phyloP scores from a whole-genome alignment of 2,113 vertebrate species.

The Meriones unguiculatus region DNA sequence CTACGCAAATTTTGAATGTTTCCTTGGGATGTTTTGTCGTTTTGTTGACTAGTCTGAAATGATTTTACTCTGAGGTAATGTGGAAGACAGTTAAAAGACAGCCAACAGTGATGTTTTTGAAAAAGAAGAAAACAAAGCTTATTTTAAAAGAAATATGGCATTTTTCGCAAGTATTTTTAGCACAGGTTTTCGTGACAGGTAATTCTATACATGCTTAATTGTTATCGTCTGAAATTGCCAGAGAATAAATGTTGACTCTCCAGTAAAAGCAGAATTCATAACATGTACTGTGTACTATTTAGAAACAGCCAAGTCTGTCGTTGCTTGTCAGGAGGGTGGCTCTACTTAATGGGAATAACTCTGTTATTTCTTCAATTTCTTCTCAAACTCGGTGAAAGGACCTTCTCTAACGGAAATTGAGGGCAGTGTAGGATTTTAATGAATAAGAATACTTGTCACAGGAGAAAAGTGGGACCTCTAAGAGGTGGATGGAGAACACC shows the following conservation, averaged over 20 bases:
- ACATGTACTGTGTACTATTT: background rate
- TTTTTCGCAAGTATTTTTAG: conserved; percentile 55
- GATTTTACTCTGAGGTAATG: conserved; percentile 38
- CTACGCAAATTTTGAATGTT: background rate
- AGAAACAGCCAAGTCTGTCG: conserved; percentile 19
- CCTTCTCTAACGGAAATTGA: conserved; percentile 22
- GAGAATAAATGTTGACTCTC: conserved; percentile 65
- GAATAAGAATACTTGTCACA: conserved; percentile 13
- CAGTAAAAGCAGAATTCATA: conserved; percentile 13
- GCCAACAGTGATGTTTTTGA: background rate
- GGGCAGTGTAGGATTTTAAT: background rate
- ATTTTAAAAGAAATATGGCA: conserved; percentile 21
- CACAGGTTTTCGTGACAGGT: conserved; percentile 36
- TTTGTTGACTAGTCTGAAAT: background rate
- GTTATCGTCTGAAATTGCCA: conserved; percentile 68
- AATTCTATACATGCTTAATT: conserved; percentile 57
- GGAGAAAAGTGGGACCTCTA: background rate
- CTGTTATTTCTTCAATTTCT: conserved; percentile 26
- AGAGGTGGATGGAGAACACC: background rate
- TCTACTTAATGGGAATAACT: background rate
- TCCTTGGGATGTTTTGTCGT: background rate
- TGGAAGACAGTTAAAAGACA: background rate
- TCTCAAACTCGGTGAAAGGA: conserved; percentile 34
- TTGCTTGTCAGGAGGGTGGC: conserved; percentile 5
- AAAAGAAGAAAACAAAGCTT: conserved; percentile 14